These are phyloP conservation scores for Chaenocephalus aceratus DNA, from an alignment of 2,113 vertebrate genomes.

Conservation along the genomic window DNA sequence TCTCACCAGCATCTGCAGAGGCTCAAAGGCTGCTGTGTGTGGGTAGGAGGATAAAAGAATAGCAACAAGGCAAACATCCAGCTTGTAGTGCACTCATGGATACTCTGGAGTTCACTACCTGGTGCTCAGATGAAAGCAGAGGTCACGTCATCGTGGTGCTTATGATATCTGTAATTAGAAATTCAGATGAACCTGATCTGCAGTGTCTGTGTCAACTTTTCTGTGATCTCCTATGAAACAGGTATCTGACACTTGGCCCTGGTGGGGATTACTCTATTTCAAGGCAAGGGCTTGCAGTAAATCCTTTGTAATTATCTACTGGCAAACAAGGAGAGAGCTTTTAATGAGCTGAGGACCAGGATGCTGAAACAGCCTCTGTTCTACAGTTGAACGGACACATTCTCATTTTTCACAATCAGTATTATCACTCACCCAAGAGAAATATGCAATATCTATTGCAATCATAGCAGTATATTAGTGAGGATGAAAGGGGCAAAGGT, in stretches of 20 bases:
- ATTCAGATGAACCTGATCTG: slow-evolving; percentile 20
- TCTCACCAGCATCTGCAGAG: slow-evolving; percentile 67
- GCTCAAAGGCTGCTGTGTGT: slow-evolving; percentile 63
- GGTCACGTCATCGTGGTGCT: slow-evolving; percentile 12
- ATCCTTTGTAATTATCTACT: slow-evolving; percentile 54
- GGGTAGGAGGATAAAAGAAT: slow-evolving; percentile 64
- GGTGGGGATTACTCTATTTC: slow-evolving; percentile 37
- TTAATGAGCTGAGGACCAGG: slow-evolving; percentile 57
- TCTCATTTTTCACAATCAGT: slow-evolving; percentile 70
- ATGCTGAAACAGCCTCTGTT: slow-evolving; percentile 43
- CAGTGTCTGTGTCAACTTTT: slow-evolving; percentile 23
- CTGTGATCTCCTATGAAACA: slow-evolving; percentile 53
- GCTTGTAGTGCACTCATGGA: slow-evolving; percentile 52
- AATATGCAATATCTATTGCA: slow-evolving; percentile 68
- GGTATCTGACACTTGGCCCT: slow-evolving; percentile 30
- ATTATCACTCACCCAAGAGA: slow-evolving; percentile 64
- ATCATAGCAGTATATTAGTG: slow-evolving; percentile 53
- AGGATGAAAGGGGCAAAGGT: slow-evolving; percentile 22
- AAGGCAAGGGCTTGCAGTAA: slow-evolving; percentile 42
- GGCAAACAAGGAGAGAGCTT: slow-evolving; percentile 31
- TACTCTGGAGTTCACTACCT: slow-evolving; percentile 51
- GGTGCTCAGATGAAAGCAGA: slow-evolving; percentile 51
- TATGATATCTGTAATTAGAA: slow-evolving; percentile 45
- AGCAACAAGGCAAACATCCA: slow-evolving; percentile 57
- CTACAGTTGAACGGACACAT: slow-evolving; percentile 33